Percentiles rank a stretch among this genome's conserved stretches.
phyloP scores from a whole-genome alignment of 2,797 vertebrate species.

The Limosa lapponica region DNA sequence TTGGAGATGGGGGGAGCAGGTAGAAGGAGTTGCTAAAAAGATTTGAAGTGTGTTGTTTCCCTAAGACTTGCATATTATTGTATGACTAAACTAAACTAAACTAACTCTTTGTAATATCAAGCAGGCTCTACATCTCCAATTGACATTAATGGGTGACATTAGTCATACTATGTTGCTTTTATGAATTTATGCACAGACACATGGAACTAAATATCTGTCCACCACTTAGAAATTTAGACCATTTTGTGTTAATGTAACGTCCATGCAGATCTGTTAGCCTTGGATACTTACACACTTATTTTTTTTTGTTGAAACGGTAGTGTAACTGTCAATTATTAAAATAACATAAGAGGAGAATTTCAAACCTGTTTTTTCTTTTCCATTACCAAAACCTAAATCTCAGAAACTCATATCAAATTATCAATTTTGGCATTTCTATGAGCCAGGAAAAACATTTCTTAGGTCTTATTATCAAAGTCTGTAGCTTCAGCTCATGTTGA shows the following conservation, averaged over 20 bases:
- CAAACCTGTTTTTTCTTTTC: neutral
- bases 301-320: neutral
- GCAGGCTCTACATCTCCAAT: neutral
- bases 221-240: neutral
- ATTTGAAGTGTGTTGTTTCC: fast-evolving
- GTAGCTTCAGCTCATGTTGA: neutral
- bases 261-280: neutral
- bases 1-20: fast-evolving
- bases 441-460: neutral
- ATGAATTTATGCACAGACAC: neutral
- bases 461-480: neutral
- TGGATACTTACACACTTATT: neutral
- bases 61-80: neutral
- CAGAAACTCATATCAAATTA: neutral
- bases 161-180: neutral
- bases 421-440: neutral
- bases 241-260: neutral
- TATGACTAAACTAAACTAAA: neutral
- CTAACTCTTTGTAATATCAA: neutral
- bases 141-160: neutral
- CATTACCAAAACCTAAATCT: neutral
- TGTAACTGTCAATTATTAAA: neutral
- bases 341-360: neutral
- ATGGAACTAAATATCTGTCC: neutral
- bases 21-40: neutral